Evolutionary conservation across 2,113 vertebrate species (phyloP).

Genomic region (Talpa occidentalis): DNA sequence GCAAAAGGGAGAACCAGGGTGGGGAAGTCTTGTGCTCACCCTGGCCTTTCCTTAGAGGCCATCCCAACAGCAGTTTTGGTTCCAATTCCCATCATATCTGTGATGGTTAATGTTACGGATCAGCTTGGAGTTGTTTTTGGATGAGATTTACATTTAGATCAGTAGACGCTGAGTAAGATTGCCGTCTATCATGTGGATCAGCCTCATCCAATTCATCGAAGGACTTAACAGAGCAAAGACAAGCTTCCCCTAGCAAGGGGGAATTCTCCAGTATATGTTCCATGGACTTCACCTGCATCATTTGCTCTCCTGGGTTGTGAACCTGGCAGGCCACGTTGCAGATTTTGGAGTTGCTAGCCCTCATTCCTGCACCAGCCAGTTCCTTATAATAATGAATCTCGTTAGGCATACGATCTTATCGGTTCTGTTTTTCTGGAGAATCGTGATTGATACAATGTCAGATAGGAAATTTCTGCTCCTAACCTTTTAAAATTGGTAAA

Average conservation of each 20-base stretch:
- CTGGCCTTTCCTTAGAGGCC: neutral
- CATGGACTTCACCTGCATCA: neutral
- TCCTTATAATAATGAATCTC: neutral
- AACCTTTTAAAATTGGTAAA: neutral
- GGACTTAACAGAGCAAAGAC: neutral
- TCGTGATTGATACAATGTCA: neutral
- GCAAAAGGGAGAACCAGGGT: neutral
- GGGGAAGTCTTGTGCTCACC: neutral
- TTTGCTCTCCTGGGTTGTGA: neutral
- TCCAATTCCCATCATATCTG: neutral
- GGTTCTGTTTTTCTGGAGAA: neutral
- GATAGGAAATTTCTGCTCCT: neutral
- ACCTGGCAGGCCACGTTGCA: neutral
- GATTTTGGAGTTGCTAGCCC: neutral
- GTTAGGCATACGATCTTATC: neutral
- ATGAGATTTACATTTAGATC: neutral
- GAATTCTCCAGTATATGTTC: neutral
- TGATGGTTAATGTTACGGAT: neutral
- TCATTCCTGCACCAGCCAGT: neutral
- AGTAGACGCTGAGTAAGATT: neutral
- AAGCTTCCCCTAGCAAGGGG: neutral
- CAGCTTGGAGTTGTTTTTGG: neutral
- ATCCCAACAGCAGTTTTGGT: fast-evolving
- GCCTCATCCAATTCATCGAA: neutral
- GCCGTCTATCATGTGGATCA: neutral